Evolutionary conservation across 2,888 invertebrate genomes (phyloP), one percentile per base, ranked within the genome.

Genomic region (Capitulum mitella): DNA sequence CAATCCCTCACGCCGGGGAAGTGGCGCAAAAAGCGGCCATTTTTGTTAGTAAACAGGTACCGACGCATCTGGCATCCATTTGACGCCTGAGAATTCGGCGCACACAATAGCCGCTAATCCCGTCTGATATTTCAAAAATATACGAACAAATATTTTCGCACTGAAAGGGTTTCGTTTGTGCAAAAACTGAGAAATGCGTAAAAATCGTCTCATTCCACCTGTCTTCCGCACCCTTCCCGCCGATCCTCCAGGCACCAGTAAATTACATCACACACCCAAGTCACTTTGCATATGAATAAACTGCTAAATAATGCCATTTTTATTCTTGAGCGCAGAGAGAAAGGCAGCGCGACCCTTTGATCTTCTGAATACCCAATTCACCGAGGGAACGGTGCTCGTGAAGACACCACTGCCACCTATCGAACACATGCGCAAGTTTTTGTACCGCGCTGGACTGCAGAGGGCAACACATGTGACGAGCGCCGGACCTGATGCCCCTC

Each of bases 291-390:
- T 70, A 70, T 70, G 70, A 70, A 70, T 70, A 70, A 70, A 70
- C 70, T 34, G 70, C 70, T 70, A 70, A 70, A 70, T 70, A 70
- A 70, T 70, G 70, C 70, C 70, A 70, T 70, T 70, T 70, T 70
- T 70, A 70, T 70, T 70, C 70, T 70, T 70, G 70, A 70, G 70
- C 37, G 37, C 70, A 8, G 70, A 70, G 70, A 70, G 70, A 70
- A 70, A 70, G 70, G 70, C 37, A 34, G 70, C 70, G 37, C 37
- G 37, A 37, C 70, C 70, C 70, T 70, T 70, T 70, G 70, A 70
- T 70, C 70, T 70, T 26, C 70, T 70, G 70, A 70, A 70, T 70
- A 70, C 70, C 70, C 70, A 70, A 70, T 70, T 70, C 70, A 22
- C 70, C 16, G 0, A 61, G 32, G 5, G n/a, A n/a, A 32, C 32